Evolutionary conservation across 2,113 vertebrate genomes (phyloP), one percentile per base, ranked within the genome.

Genomic region (Gulo gulo): DNA sequence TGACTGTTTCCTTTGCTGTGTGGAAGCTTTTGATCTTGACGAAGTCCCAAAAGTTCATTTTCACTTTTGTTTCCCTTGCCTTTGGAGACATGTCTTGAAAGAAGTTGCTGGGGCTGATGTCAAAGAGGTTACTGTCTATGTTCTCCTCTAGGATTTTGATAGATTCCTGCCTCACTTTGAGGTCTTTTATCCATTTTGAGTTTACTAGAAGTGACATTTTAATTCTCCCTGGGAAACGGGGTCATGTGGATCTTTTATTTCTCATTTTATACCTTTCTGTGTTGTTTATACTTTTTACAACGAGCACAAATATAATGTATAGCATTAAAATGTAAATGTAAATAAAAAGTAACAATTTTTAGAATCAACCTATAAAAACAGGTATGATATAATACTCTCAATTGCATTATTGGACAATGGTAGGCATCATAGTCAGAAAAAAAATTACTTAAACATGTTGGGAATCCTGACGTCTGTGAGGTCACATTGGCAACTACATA

Each of bases 321-420:
- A 71, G 59, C 65, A 86, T 83, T 87, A 83, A 91, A 91, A 87
- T 91, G 34, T 7, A 91, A 91, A 87, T 91, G 24, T 69, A 82
- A 91, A 91, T 85, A 55, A 89, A 74, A 95, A 39, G 42, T 71
- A 80, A 39, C 15, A 88, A 59, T 82, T 91, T 81, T 88, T 71
- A 78, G 50, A 91, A 31, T 63, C 8, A 36, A 42, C 9, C 39
- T 61, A 23, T 67, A 47, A 59, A 94, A 39, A 86, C 24, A 26
- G 16, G 13, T 59, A n/a, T 73, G 55, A 80, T 15, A 86, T 15
- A 90, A 79, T 24, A 86, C 12, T 65, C 83, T 71, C 39, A 59
- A 36, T 81, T 74, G 55, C 26, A 93, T 95, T 88, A 65, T 10
- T 82, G n/a, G 31, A 87, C 86, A 81, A 26, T 63, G n/a, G 10